These are phyloP conservation scores for Furcula furcula DNA, from an alignment of 2,888 invertebrate species.

Conservation along the genomic window DNA sequence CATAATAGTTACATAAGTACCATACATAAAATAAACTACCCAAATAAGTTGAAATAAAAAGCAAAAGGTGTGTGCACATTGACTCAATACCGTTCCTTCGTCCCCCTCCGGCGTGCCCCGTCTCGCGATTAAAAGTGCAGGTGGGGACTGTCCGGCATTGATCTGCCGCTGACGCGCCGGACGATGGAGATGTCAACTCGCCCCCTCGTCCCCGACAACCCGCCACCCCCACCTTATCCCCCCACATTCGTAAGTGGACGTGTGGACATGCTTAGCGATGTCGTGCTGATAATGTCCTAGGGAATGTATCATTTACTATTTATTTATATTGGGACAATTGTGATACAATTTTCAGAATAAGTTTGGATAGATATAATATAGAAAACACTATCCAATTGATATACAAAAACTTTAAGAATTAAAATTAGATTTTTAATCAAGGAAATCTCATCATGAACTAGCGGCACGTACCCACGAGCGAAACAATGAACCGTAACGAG, in stretches of 20 bases:
- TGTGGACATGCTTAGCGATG: slow-evolving; percentile 70
- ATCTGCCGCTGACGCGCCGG: slow-evolving; percentile 71
- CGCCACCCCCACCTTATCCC: slow-evolving; percentile 14
- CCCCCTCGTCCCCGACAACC: slow-evolving; percentile 35
- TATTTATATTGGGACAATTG: slow-evolving; percentile 28
- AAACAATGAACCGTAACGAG: slow-evolving; percentile 46
- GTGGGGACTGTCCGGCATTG: slow-evolving; percentile 76
- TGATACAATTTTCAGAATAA: slow-evolving; percentile 13
- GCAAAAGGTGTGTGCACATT: slow-evolving; percentile 37
- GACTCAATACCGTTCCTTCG: slow-evolving; percentile 13
- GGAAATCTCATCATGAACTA: background rate
- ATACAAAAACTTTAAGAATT: too few relatives aligned
- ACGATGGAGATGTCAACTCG: slow-evolving; percentile 58
- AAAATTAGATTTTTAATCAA: background rate
- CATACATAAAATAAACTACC: too few relatives aligned
- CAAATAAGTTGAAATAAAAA: slow-evolving; percentile 27
- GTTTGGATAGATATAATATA: background rate
- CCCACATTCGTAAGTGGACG: slow-evolving; percentile 48
- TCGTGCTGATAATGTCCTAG: slow-evolving; percentile 65
- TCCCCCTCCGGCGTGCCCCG: slow-evolving; percentile 7
- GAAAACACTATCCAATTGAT: too few relatives aligned
- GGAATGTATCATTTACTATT: slow-evolving; percentile 35
- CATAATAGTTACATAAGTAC: too few relatives aligned
- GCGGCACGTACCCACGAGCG: slow-evolving; percentile 1
- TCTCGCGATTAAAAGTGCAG: slow-evolving; percentile 76